phyloP scores from a whole-genome alignment of 2,888 invertebrate species.

The Dichetophora obliterata region DNA sequence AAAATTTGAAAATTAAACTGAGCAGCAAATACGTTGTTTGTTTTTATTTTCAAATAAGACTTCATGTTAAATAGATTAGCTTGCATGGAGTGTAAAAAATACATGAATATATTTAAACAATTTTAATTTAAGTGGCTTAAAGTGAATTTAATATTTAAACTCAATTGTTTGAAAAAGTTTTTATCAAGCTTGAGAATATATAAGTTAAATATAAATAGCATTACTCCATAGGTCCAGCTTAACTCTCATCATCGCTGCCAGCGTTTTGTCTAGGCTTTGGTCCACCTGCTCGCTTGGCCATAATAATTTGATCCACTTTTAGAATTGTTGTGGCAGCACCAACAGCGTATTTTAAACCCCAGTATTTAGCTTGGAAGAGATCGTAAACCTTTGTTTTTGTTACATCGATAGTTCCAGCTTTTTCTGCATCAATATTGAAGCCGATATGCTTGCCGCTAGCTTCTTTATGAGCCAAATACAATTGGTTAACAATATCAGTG shows the following conservation, averaged over 20 bases:
- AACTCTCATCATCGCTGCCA: slow-evolving; percentile 82
- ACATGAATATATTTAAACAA: background rate
- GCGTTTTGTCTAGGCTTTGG: slow-evolving; percentile 83
- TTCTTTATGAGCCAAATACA: slow-evolving; percentile 92
- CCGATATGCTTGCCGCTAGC: slow-evolving; percentile 83
- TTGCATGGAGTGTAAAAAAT: background rate
- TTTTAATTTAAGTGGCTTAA: background rate
- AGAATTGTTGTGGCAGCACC: slow-evolving; percentile 93
- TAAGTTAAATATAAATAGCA: slow-evolving; percentile 14
- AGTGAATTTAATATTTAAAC: background rate
- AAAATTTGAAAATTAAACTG: slow-evolving; percentile 8
- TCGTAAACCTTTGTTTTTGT: slow-evolving; percentile 84
- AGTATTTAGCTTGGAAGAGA: slow-evolving; percentile 86
- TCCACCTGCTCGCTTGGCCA: slow-evolving; percentile 97
- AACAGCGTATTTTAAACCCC: slow-evolving; percentile 96
- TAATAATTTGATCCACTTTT: slow-evolving; percentile 96
- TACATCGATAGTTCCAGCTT: slow-evolving; percentile 80
- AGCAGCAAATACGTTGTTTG: background rate
- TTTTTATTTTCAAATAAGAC: background rate
- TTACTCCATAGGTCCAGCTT: slow-evolving; percentile 54
- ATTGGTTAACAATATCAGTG: slow-evolving; percentile 87
- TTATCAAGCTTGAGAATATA: slow-evolving; percentile 11
- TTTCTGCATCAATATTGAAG: slow-evolving; percentile 88
- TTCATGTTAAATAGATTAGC: too few relatives aligned
- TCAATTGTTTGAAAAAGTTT: slow-evolving; percentile 26